Evolutionary conservation across 2,888 invertebrate genomes (phyloP).

Genomic region (Cephus rjabovi): DNA sequence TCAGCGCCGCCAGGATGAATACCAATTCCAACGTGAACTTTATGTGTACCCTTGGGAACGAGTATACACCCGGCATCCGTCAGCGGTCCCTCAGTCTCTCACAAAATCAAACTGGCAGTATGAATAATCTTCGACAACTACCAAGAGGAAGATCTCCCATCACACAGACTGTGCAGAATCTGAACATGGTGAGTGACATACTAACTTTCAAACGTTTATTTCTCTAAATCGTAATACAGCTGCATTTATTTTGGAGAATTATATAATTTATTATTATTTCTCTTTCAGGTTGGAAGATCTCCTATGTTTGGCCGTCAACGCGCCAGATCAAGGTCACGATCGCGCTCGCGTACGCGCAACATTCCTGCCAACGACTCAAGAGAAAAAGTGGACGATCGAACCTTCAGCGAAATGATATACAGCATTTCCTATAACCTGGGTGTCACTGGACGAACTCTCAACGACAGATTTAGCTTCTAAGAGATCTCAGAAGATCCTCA

Average conservation of each 20-base stretch:
- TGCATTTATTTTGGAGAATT: neutral
- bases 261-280: neutral
- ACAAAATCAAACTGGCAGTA: constrained; percentile 35
- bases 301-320: constrained; percentile 44
- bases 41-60: constrained; percentile 51
- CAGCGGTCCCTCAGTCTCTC: constrained; percentile 45
- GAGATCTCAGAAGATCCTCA: neutral
- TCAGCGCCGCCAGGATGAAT: constrained; percentile 49
- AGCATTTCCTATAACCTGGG: constrained; percentile 55
- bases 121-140: constrained; percentile 40
- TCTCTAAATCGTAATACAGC: neutral
- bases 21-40: constrained; percentile 51
- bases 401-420: constrained; percentile 62
- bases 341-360: constrained; percentile 54
- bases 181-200: constrained; percentile 41
- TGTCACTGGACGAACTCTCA: constrained; percentile 60
- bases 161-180: constrained; percentile 48
- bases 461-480: constrained; percentile 62
- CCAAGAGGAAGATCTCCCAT: constrained; percentile 57
- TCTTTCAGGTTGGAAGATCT: constrained; percentile 35
- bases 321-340: constrained; percentile 53
- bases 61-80: constrained; percentile 34
- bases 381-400: constrained; percentile 52
- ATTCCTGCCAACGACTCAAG: constrained; percentile 38
- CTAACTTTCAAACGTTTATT: constrained; percentile 1